Conservation (phyloP, 2,113 vertebrate genomes). For the Cyphomyrus plagiostoma region DNA sequence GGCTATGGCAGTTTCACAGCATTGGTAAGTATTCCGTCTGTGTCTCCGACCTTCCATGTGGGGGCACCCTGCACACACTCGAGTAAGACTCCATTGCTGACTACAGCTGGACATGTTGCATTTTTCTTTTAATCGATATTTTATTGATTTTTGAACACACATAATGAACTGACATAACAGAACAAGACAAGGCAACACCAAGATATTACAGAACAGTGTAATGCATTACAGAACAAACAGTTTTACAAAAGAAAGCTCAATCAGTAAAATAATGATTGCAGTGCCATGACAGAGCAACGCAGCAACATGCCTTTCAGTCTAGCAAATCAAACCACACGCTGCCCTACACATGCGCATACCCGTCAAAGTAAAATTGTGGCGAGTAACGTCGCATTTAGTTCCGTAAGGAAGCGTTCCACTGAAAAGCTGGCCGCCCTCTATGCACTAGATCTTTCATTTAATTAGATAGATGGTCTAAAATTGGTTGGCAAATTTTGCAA, state of each 20-base stretch:
- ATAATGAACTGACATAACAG: not conserved
- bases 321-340: not conserved
- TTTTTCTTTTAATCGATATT: not conserved
- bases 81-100: not conserved
- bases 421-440: not conserved
- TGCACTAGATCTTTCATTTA: not conserved
- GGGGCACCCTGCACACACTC: not conserved
- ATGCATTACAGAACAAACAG: not conserved
- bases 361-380: not conserved
- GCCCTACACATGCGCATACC: not conserved
- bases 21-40: constrained; percentile 68
- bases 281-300: not conserved
- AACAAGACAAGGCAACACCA: not conserved
- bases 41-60: not conserved
- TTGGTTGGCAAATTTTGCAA: not conserved
- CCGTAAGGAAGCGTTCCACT: not conserved
- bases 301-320: not conserved
- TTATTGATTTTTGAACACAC: not conserved
- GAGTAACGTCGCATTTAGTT: not conserved
- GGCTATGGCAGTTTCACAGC: constrained; percentile 98
- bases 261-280: not conserved
- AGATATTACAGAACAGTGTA: not conserved
- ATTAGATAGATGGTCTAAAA: not conserved
- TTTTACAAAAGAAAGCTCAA: not conserved
- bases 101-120: not conserved